Evolutionary conservation across 2,888 invertebrate genomes (phyloP).

Genomic region (Amiota minor): DNA sequence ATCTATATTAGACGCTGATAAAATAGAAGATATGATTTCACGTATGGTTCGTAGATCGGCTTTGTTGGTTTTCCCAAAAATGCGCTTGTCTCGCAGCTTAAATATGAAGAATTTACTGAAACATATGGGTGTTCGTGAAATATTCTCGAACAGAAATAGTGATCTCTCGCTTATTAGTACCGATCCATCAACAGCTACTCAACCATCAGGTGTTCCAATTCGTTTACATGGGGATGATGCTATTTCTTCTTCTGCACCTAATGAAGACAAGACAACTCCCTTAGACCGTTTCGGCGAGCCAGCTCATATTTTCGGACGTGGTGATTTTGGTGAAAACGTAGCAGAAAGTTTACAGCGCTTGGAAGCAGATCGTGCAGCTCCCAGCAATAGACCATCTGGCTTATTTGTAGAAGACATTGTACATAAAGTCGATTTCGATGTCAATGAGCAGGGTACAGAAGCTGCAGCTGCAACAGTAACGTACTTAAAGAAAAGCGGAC

Average conservation of each 20-base stretch:
- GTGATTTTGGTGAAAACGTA: conserved; percentile 9
- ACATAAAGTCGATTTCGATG: conserved; percentile 78
- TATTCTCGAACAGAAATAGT: conserved; percentile 78
- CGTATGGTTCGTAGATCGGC: conserved; percentile 71
- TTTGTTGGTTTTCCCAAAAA: conserved; percentile 80
- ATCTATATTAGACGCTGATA: conserved; percentile 71
- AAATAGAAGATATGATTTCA: conserved; percentile 71
- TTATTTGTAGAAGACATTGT: conserved; percentile 77
- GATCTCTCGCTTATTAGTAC: conserved; percentile 80
- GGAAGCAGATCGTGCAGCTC: conserved; percentile 77
- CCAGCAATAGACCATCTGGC: conserved; percentile 73
- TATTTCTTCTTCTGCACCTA: neutral
- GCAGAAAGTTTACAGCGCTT: conserved; percentile 72
- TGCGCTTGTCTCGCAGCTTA: conserved; percentile 79
- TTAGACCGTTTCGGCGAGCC: conserved; percentile 47
- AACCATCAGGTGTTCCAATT: conserved; percentile 1
- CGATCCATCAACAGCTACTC: conserved; percentile 4
- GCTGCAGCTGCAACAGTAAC: conserved; percentile 79
- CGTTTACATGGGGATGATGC: neutral
- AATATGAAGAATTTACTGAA: conserved; percentile 76
- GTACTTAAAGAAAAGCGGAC: conserved; percentile 76
- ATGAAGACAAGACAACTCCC: neutral
- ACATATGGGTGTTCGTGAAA: conserved; percentile 77
- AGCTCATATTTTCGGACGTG: conserved; percentile 44
- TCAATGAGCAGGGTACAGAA: conserved; percentile 80